Base-by-base conservation (phyloP, 1,140 invertebrate species). In the Formica exsecta region DNA sequence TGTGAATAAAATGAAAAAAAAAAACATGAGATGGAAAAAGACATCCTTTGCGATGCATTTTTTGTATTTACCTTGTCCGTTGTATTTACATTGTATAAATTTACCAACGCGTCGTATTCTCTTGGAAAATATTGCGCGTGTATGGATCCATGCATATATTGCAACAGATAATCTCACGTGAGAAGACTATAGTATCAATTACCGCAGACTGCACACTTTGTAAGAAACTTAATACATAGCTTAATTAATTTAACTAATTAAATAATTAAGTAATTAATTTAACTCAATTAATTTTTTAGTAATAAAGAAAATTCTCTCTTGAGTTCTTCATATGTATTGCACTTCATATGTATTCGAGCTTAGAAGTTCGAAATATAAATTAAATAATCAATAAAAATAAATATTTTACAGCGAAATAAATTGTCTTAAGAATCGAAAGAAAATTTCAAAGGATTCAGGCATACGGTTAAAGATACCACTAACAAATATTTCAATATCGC, bases 61-160 rank as follows among this genome's bases (percentile, higher is more conserved):
- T 61, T 79, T 75, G 66, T 57, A 86, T 87, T 86, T 79, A 59
- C 61, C 80, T 87, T 59, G 74, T 73, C 70, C 74, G 25, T 29
- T 29, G 66, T 57, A 86, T 87, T 86, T 79, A 59, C 61, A 86
- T 87, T 59, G 74, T 73, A 84, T 87, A 87, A 87, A 86, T 87
- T 87, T 81, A 68, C 44, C 65, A 68, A 38, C 86, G 86, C 80
- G 41, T 44, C 41, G 41, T 51, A 81, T 25, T 44, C 22, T 66
- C 22, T 25, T 68, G 57, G 38, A 66, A 41, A 8, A 57, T n/a
- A 41, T 81, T 48, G 70, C 41, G 70, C 41, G 25, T 29, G 32
- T 32, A 32, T 32, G 32, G 32, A 32, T 32, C 32, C 32, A 32
- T 32, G 41, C 41, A 11, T 66, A 29, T 48, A 32, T 29, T 22